These are phyloP conservation scores for Rhea americana DNA, from an alignment of 2,113 vertebrate genomes.

Conservation along the genomic window DNA sequence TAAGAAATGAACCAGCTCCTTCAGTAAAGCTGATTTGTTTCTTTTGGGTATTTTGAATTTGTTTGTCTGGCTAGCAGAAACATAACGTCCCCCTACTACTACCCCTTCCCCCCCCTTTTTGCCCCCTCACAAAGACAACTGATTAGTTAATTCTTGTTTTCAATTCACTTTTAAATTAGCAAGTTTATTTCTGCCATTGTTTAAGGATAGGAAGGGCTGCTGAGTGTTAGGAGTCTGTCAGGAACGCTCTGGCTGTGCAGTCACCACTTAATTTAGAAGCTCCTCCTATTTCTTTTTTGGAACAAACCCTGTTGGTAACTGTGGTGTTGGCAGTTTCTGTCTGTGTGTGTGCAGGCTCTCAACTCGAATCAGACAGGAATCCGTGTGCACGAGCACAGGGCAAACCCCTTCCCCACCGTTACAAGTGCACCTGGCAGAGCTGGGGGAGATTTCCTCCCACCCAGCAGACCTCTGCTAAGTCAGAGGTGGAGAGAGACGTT, in stretches of 20 bases:
- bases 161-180: background rate
- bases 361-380: rapidly evolving
- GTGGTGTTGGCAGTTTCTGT: background rate
- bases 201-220: background rate
- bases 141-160: background rate
- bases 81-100: background rate
- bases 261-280: background rate
- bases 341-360: rapidly evolving
- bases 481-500: background rate
- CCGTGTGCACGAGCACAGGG: rapidly evolving
- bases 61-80: background rate
- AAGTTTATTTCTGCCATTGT: background rate
- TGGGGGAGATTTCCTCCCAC: background rate
- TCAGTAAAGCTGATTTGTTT: slow-evolving; percentile 70
- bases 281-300: background rate
- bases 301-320: background rate
- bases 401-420: rapidly evolving
- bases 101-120: too few relatives aligned
- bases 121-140: background rate
- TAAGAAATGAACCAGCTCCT: slow-evolving; percentile 55
- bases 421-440: rapidly evolving
- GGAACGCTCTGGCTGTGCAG: background rate
- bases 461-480: background rate
- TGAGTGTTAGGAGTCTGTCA: background rate
- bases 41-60: slow-evolving; percentile 1